Conservation (phyloP, 2,113 vertebrate genomes). For the Mus musculus region DNA sequence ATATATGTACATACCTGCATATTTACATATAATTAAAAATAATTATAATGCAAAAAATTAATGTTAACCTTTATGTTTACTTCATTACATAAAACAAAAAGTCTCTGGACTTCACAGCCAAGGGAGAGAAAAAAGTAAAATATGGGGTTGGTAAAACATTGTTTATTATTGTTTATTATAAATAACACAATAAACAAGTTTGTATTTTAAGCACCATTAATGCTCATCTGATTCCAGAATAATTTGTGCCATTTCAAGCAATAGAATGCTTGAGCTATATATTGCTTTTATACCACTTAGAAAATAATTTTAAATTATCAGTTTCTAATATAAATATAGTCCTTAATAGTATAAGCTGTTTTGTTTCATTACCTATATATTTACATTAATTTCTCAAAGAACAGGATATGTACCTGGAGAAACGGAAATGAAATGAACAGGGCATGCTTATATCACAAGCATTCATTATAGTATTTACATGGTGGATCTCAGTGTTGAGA, state of each 20-base stretch:
- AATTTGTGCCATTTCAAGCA: neutral
- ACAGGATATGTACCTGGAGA: neutral
- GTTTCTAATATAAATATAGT: neutral
- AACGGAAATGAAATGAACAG: neutral
- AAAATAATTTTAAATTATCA: slow-evolving; percentile 15
- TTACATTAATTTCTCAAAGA: neutral
- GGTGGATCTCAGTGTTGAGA: neutral
- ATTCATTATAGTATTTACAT: neutral
- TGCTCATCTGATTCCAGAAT: neutral
- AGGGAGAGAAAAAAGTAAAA: neutral
- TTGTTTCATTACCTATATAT: slow-evolving; percentile 2
- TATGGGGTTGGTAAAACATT: neutral
- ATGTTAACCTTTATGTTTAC: neutral
- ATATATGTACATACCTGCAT: too few species aligned
- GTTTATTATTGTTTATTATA: neutral
- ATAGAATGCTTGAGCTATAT: neutral
- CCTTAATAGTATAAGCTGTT: neutral
- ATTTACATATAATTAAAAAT: neutral
- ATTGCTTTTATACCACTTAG: neutral
- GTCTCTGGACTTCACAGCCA: neutral
- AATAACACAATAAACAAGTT: neutral
- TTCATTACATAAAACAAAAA: neutral
- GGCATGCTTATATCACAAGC: neutral
- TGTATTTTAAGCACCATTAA: neutral
- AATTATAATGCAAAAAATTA: neutral